phyloP scores from a whole-genome alignment of 2,113 vertebrate genomes.

The Poeciliopsis prolifica region DNA sequence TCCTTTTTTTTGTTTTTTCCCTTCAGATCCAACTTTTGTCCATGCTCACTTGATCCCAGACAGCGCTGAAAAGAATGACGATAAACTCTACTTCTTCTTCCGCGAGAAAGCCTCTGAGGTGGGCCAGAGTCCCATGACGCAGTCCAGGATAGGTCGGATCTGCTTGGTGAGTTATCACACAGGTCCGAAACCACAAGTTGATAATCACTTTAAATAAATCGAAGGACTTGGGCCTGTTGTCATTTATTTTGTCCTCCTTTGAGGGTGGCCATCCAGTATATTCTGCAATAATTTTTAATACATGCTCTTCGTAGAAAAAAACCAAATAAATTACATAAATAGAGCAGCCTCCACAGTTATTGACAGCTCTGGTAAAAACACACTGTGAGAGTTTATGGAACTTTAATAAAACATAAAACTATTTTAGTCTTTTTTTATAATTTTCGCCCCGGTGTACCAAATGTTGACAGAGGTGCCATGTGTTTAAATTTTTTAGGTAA shows the following conservation, averaged over 20 bases:
- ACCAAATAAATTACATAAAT: neutral
- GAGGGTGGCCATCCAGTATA: conserved; percentile 28
- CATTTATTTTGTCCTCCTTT: conserved; percentile 17
- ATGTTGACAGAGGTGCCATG: neutral
- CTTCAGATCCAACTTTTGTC: conserved; percentile 93
- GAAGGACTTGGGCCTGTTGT: conserved; percentile 29
- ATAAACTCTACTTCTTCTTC: conserved; percentile 99
- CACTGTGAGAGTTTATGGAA: no score
- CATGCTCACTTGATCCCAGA: conserved; percentile 96
- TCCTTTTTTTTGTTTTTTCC: neutral
- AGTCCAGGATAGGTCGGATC: conserved; percentile 95
- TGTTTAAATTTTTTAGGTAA: neutral
- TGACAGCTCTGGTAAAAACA: no score
- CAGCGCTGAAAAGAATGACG: conserved; percentile 93
- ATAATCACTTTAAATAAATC: conserved; percentile 37
- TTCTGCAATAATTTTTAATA: conserved; percentile 23
- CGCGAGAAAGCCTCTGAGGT: conserved; percentile 94
- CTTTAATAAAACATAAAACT: no score
- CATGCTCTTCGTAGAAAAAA: conserved; percentile 18
- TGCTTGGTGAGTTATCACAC: conserved; percentile 87
- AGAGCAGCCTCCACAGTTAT: no score
- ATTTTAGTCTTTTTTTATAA: no score
- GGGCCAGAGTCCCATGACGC: conserved; percentile 91
- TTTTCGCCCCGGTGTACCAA: no score
- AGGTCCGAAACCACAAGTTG: conserved; percentile 34